Evolutionary conservation across 1,140 invertebrate genomes (phyloP).

Genomic region (Camponotus pennsylvanicus): DNA sequence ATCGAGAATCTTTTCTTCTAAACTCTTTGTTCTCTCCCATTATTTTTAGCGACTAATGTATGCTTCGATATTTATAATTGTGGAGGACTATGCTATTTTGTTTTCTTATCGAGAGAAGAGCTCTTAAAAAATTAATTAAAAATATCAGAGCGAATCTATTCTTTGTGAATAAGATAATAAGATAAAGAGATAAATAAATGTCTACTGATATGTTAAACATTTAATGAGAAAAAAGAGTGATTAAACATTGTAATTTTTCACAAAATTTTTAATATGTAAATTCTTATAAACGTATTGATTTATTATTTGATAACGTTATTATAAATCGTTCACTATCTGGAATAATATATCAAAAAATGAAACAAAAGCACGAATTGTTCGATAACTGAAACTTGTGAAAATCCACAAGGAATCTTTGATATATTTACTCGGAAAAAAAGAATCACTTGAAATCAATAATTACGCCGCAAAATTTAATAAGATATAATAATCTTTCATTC

Average conservation of each 20-base stretch:
- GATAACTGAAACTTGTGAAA: not conserved
- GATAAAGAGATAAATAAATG: not conserved
- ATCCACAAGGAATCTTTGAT: not conserved
- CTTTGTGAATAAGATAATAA: no score
- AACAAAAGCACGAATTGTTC: not conserved
- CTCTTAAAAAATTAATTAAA: not conserved
- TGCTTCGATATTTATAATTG: not conserved
- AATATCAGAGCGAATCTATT: not conserved
- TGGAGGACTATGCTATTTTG: not conserved
- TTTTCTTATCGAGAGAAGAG: not conserved
- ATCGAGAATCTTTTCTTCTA: constrained; percentile 7
- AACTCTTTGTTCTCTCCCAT: constrained; percentile 2
- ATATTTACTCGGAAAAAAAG: not conserved
- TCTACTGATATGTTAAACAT: not conserved
- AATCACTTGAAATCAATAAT: not conserved
- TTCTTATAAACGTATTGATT: not conserved
- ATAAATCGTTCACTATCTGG: not conserved
- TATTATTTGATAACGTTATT: not conserved
- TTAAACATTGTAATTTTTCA: not conserved
- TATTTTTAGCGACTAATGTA: not conserved
- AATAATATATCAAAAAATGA: not conserved
- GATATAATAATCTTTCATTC: constrained; percentile 13
- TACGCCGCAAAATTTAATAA: not conserved
- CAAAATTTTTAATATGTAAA: not conserved
- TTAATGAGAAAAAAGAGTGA: not conserved